Percentiles rank a stretch among this genome's conserved stretches.
Conservation (phyloP, 2,888 invertebrate species). For the Antheraea assamensis region DNA sequence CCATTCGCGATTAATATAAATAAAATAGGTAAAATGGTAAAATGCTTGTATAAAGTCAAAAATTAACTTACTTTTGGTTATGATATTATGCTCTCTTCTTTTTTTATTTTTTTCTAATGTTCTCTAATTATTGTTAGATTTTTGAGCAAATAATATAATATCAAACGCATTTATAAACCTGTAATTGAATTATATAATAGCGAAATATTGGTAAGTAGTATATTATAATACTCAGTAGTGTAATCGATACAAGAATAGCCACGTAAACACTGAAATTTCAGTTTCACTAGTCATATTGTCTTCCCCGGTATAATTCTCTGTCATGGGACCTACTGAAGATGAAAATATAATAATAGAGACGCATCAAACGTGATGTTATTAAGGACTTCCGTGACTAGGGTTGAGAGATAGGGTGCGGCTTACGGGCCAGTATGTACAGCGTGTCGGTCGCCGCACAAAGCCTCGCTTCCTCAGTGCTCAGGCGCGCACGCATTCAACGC, state of each 20-base stretch:
- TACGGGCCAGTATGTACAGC: constrained; percentile 22
- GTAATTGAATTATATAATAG: background rate
- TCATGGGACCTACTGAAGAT: constrained; percentile 75
- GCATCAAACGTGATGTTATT: constrained; percentile 83
- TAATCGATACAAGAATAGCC: background rate
- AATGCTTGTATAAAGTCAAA: background rate
- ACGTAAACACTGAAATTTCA: constrained; percentile 35
- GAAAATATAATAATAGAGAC: constrained; percentile 82
- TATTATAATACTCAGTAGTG: background rate
- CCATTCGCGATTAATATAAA: constrained; percentile 34
- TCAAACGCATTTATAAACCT: background rate
- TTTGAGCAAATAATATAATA: background rate
- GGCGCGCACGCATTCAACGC: constrained; percentile 67
- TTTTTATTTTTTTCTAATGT: background rate
- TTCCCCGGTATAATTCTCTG: constrained; percentile 62
- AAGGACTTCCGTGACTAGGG: constrained; percentile 75
- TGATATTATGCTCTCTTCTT: background rate
- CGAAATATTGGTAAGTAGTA: background rate
- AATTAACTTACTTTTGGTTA: background rate
- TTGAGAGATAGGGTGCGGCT: constrained; percentile 46
- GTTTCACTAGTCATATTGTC: constrained; percentile 36
- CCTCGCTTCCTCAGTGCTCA: constrained; percentile 30
- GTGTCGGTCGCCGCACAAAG: constrained; percentile 17
- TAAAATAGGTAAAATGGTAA: constrained; percentile 33
- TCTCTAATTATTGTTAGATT: background rate